phyloP scores from a whole-genome alignment of 1,140 invertebrate species.

The Aphis gossypii region DNA sequence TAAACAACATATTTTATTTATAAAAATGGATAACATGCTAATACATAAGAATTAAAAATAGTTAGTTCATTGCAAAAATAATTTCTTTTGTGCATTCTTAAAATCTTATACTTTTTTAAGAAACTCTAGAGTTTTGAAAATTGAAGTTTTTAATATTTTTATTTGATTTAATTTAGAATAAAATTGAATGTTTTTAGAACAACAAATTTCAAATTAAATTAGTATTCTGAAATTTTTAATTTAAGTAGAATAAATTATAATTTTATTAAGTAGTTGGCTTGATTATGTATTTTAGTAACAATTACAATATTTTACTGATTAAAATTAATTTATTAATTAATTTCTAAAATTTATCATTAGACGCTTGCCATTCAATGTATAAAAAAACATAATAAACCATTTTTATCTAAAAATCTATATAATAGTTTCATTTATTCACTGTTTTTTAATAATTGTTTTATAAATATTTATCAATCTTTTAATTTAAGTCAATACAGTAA shows the following conservation, averaged over 20 bases:
- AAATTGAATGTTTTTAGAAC: neutral
- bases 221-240: neutral
- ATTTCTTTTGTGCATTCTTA: neutral
- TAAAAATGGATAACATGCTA: neutral
- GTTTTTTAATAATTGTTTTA: neutral
- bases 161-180: neutral
- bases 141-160: neutral
- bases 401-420: neutral
- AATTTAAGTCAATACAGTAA: neutral
- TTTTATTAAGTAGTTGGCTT: neutral
- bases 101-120: neutral
- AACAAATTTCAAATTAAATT: neutral
- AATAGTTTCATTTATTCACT: neutral
- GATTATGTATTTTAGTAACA: neutral
- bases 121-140: neutral
- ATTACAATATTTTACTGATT: neutral
- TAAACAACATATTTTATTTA: neutral
- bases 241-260: too few species aligned
- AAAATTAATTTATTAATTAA: too few species aligned
- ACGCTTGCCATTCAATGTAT: neutral
- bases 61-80: neutral
- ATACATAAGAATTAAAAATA: neutral
- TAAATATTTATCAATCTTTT: neutral
- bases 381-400: neutral
- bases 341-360: neutral